Evolutionary conservation across 1,140 invertebrate genomes (phyloP), one percentile per base, ranked within the genome.

Genomic region (Zelostemma sp.): DNA sequence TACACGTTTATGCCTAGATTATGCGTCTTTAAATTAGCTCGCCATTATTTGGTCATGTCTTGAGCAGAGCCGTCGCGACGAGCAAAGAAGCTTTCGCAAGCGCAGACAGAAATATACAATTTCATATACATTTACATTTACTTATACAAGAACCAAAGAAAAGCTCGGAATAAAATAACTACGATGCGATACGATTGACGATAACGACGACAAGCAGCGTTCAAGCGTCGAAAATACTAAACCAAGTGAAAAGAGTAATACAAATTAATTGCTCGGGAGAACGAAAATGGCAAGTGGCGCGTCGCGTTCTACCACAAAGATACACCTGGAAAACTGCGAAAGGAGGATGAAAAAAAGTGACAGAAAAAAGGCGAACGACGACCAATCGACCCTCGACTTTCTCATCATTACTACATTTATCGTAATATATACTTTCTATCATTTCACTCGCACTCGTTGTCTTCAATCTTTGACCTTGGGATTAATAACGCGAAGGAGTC

Each of bases 241-340:
- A 54, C 33, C 31, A 58, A 72, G 62, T 43, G 53, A 68, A n/a
- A n/a, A n/a, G n/a, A n/a, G n/a, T n/a, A 68, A 68, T 54, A 62
- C 59, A 58, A 38, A 38, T 2, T 62, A 68, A 62, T 66, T 68
- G 50, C 75, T 77, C 75, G 75, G 58, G 50, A 38, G 14, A 49
- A 64, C 71, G 74, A 75, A 73, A 67, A 77, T 77, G 75, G 75
- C 75, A 75, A 75, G 75, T 77, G 72, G 63, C 35, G 62, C 46
- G 59, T 72, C 68, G 72, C 58, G 67, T 71, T 59, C 61, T 60
- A 63, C 50, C 61, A 70, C 57, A 28, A 53, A 51, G 53, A 55
- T 66, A 71, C 63, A 45, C 49, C 58, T 72, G 64, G 47, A 60
- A 72, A 67, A 72, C 63, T 63, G 38, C 53, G 61, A 59, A 45